Percentiles rank a stretch among this genome's conserved stretches.
These are phyloP conservation scores for Watersipora subatra DNA, from an alignment of 1,140 invertebrate genomes.

Conservation along the genomic window DNA sequence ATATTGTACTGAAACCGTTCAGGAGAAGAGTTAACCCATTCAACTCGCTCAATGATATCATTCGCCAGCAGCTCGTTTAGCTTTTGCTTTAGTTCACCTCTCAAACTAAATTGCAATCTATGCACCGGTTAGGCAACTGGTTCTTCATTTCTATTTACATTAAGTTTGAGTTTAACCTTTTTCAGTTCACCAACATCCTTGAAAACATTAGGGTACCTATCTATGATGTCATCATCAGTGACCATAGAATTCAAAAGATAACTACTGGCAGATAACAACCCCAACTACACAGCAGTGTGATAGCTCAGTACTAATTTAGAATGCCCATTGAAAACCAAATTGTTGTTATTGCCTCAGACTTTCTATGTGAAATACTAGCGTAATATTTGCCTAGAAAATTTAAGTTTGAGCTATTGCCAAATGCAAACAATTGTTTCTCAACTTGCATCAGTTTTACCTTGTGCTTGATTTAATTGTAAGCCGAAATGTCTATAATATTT, in stretches of 20 bases:
- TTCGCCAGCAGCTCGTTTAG: not conserved
- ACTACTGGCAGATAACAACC: not conserved
- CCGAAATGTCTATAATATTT: not conserved
- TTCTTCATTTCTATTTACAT: slow-evolving; percentile 3
- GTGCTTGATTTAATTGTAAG: not conserved
- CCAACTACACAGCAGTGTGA: not conserved
- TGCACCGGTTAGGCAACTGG: slow-evolving; percentile 5
- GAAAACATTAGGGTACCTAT: not conserved
- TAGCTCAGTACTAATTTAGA: not conserved
- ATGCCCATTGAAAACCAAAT: not conserved
- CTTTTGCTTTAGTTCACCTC: slow-evolving; percentile 7
- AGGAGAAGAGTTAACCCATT: slow-evolving; percentile 14
- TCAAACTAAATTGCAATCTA: slow-evolving; percentile 10
- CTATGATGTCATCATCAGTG: not conserved
- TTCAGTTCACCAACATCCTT: slow-evolving; percentile 2
- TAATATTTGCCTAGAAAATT: not conserved
- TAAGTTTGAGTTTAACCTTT: not conserved
- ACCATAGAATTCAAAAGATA: not conserved
- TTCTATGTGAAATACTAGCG: not conserved
- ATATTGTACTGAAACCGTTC: too few species aligned
- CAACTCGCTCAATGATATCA: slow-evolving; percentile 10
- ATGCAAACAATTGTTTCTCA: not conserved
- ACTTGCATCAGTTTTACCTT: not conserved
- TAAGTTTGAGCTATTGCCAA: not conserved
- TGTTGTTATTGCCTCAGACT: not conserved